phyloP scores from a whole-genome alignment of 2,797 vertebrate species.

The Atherinosoma microstoma region DNA sequence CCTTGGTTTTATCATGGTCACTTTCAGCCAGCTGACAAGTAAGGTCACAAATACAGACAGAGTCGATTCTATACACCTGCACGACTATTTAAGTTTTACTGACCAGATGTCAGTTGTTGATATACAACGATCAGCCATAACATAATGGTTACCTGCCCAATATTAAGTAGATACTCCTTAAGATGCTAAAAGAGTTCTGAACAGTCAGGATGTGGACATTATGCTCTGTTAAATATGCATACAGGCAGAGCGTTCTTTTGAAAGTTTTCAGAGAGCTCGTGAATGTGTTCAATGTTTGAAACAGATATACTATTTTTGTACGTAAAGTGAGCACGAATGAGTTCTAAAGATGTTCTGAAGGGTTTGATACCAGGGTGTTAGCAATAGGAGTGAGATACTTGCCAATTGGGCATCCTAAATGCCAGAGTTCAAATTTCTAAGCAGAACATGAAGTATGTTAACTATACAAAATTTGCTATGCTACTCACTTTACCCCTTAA shows the following conservation, averaged over 20 bases:
- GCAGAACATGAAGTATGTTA: neutral
- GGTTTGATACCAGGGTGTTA: neutral
- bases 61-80: constrained; percentile 10
- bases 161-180: too few relatives aligned
- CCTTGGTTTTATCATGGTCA: constrained; percentile 40
- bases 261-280: neutral
- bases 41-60: constrained; percentile 12
- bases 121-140: neutral
- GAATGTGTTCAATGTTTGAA: neutral
- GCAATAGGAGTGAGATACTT: neutral
- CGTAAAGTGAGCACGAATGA: neutral
- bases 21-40: constrained; percentile 28
- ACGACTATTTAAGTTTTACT: neutral
- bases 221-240: too few relatives aligned
- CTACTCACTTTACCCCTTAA: too few relatives aligned
- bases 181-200: too few relatives aligned
- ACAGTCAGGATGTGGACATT: too few relatives aligned
- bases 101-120: neutral
- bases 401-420: neutral
- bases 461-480: neutral
- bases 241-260: neutral
- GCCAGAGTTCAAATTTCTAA: neutral
- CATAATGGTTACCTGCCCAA: too few relatives aligned
- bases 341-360: neutral
- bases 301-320: neutral